These are phyloP conservation scores for Triplophysa tibetana DNA, from an alignment of 2,113 vertebrate genomes.

Conservation along the genomic window DNA sequence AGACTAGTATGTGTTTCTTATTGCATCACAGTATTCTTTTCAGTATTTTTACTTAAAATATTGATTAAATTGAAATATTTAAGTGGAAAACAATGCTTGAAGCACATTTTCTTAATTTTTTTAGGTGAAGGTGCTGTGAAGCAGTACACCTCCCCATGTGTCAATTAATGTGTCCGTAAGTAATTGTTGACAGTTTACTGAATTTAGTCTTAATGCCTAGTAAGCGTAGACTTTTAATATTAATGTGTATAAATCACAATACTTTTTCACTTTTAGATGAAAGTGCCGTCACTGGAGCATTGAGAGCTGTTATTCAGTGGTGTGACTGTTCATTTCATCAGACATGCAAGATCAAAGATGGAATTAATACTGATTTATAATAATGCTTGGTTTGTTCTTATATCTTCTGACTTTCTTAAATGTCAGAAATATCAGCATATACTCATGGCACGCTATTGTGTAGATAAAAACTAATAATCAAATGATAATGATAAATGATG, in stretches of 20 bases:
- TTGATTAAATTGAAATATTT: no score
- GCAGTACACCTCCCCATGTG: slow-evolving; percentile 70
- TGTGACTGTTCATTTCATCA: no score
- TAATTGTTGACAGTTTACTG: not conserved
- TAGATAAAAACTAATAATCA: not conserved
- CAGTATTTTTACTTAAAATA: no score
- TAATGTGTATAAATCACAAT: not conserved
- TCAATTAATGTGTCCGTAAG: not conserved
- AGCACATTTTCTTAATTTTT: not conserved
- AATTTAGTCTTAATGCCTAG: no score
- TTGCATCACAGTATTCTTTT: not conserved
- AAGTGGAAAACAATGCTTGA: no score
- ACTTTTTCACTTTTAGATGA: not conserved
- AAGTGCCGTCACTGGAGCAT: no score
- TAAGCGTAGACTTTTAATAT: no score
- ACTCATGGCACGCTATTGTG: no score
- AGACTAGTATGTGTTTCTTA: slow-evolving; percentile 72
- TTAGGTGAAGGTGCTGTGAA: slow-evolving; percentile 66
- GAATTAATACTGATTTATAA: not conserved
- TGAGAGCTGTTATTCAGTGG: no score
- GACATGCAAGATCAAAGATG: not conserved
- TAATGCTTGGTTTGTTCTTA: not conserved
- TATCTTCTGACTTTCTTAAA: not conserved
- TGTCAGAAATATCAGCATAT: no score
- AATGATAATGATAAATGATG: not conserved